Percentiles rank a stretch among this genome's conserved stretches.
Evolutionary conservation across 1,140 invertebrate genomes (phyloP).

Genomic region (Drosophila nebulosa): DNA sequence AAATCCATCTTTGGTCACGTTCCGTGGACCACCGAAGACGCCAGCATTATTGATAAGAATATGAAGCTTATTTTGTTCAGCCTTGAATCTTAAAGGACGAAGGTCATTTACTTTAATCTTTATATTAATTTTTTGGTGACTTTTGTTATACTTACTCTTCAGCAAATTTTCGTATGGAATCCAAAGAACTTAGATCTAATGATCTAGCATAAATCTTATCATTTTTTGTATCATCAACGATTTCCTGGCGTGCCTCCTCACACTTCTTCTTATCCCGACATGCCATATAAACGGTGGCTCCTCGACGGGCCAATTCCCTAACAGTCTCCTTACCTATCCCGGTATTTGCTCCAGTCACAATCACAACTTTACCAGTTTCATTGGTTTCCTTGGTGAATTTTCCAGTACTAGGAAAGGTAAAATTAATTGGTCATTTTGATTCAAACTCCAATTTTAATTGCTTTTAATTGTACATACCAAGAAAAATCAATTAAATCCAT

Average conservation of each 20-base stretch:
- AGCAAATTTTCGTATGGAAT: conserved; percentile 89
- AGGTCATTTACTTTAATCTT: too few species aligned
- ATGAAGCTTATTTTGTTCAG: conserved; percentile 86
- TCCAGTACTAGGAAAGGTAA: conserved; percentile 53
- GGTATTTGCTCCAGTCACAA: conserved; percentile 92
- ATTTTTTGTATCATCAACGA: conserved; percentile 88
- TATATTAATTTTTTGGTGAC: not conserved
- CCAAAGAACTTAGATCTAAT: conserved; percentile 89
- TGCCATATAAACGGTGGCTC: conserved; percentile 90
- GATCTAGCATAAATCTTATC: conserved; percentile 89
- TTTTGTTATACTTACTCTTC: conserved; percentile 58
- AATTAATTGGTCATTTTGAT: too few species aligned
- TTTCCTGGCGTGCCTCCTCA: conserved; percentile 86
- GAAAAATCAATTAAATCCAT: too few species aligned
- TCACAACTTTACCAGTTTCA: conserved; percentile 86
- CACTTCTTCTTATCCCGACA: conserved; percentile 88
- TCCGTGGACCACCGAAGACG: conserved; percentile 87
- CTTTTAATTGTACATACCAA: too few species aligned
- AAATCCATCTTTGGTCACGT: conserved; percentile 90
- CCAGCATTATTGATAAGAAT: conserved; percentile 95
- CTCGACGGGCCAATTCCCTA: conserved; percentile 85
- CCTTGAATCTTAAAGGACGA: conserved; percentile 81
- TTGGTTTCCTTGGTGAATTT: conserved; percentile 80
- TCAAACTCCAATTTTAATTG: too few species aligned
- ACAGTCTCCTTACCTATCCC: conserved; percentile 93